Base-by-base conservation (phyloP, 2,888 invertebrate genomes). In the Athrips mouffetella region DNA sequence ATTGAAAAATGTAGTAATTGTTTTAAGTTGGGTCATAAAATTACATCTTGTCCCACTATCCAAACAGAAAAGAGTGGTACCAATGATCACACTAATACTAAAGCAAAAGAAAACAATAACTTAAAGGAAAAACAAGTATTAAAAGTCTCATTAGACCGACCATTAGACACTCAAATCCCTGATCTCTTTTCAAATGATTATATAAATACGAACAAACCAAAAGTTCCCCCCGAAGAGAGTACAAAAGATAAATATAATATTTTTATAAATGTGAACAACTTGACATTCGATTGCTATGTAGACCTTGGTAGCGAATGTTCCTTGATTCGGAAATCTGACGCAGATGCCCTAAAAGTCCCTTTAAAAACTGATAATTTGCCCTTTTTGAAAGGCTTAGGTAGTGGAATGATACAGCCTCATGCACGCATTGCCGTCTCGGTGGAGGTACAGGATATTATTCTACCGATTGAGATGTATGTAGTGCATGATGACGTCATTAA, bases 361-460 rank as follows among this genome's bases (percentile, higher is more conserved):
- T 31, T n/a, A 3, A 11, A 5, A 10, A 31, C 5, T 2, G 31
- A 31, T 3, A 31, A 31, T 10, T 13, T 31, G 31, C 31, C 31
- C 2, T 13, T 31, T 5, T 13, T 41, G 8, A 23, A n/a, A 8
- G 41, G 41, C 1, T 15, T 41, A 23, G 41, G 41, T 8, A 16
- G 23, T 7, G 23, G 27, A 4, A 2, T 41, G 8, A 16, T 41
- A 15, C 25, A 25, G n/a, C 15, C 41, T 11, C 4, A 13, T 2
- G 41, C 25, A 2, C 21, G 13, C 1, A 23, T 23, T 10, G 6
- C 10, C 2, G 20, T 11, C 1, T 13, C 8, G 3, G 51, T 63
- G 0, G 57, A 54, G 27, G 27, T 35, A 3, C 52, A 52, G 3
- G n/a, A 35, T 1, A 47, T 3, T 6, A 47, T 41, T n/a, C 54